A percentile compares a stretch with the other conserved stretches of the same genome.
phyloP scores from a whole-genome alignment of 1,140 invertebrate species.

The Atta cephalotes region DNA sequence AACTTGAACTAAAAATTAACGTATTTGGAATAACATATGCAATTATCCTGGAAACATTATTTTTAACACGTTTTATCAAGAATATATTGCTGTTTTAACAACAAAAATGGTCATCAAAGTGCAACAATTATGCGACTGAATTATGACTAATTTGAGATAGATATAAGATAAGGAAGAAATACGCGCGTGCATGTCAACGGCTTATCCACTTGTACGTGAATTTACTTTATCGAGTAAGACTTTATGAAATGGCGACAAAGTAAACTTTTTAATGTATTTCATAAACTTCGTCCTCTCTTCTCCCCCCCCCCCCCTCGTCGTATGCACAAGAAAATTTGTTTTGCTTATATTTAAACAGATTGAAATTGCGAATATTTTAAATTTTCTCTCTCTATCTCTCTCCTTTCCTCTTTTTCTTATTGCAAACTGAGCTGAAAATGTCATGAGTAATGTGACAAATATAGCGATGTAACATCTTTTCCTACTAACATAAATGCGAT shows the following conservation, averaged over 20 bases:
- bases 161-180: background rate
- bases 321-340: background rate
- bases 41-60: background rate
- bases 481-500: slow-evolving; percentile 7
- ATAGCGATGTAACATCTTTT: background rate
- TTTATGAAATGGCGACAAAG: slow-evolving; percentile 1
- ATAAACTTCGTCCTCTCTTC: background rate
- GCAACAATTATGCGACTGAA: background rate
- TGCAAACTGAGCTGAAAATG: slow-evolving; percentile 2
- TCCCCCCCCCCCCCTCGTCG: background rate
- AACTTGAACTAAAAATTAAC: background rate
- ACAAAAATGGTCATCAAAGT: background rate
- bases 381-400: background rate
- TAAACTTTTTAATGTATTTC: slow-evolving; percentile 21
- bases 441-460: slow-evolving; percentile 17
- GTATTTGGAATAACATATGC: background rate
- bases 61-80: background rate
- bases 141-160: background rate
- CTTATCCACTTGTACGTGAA: background rate
- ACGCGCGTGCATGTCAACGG: too few species aligned
- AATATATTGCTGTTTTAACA: background rate
- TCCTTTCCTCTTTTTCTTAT: background rate
- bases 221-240: slow-evolving; percentile 23
- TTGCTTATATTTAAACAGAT: background rate
- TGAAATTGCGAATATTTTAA: background rate